A percentile compares a stretch with the other conserved stretches of the same genome.
Evolutionary conservation across 2,888 invertebrate species (phyloP).

Genomic region (Laothoe populi): DNA sequence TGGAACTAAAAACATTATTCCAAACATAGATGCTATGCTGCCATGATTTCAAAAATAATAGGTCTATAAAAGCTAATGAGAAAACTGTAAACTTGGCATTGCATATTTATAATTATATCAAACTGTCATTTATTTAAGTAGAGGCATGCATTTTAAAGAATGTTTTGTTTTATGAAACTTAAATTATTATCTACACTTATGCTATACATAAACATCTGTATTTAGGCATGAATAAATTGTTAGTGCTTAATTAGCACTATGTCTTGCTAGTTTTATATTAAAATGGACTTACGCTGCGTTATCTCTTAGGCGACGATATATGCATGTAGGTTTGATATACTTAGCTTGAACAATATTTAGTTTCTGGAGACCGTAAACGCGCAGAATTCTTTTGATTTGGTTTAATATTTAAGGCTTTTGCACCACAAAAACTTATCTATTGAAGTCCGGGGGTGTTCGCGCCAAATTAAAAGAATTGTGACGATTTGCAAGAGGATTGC

Average conservation of each 20-base stretch:
- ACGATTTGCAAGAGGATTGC: conserved; percentile 54
- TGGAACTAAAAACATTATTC: too few relatives aligned
- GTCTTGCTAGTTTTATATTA: background rate
- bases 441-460: background rate
- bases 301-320: conserved; percentile 11
- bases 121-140: too few relatives aligned
- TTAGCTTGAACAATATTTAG: conserved; percentile 31
- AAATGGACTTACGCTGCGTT: conserved; percentile 12
- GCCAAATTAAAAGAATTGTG: conserved; percentile 63
- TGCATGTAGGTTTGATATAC: conserved; percentile 9
- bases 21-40: too few relatives aligned
- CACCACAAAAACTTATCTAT: background rate
- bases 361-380: conserved; percentile 63
- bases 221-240: background rate
- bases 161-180: background rate
- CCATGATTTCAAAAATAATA: too few relatives aligned
- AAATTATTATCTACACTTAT: background rate
- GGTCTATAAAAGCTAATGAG: too few relatives aligned
- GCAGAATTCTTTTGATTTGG: conserved; percentile 65
- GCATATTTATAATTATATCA: too few relatives aligned
- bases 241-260: background rate
- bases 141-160: too few relatives aligned
- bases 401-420: conserved; percentile 32
- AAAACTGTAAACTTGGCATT: too few relatives aligned
- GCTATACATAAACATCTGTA: background rate